phyloP scores from a whole-genome alignment of 2,888 invertebrate genomes.

The Hofmannophila pseudospretella region DNA sequence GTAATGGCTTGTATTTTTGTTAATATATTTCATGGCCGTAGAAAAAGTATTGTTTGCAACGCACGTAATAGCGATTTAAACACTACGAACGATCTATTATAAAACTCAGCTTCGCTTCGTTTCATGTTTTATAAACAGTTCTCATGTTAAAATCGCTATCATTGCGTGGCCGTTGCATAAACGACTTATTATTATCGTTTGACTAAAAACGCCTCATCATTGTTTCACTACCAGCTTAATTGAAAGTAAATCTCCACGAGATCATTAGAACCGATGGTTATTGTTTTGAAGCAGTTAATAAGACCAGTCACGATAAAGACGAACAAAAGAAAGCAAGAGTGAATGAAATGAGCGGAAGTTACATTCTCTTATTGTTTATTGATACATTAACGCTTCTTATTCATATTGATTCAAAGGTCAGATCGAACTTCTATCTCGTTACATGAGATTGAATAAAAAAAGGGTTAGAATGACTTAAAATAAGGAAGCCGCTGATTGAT shows the following conservation, averaged over 20 bases:
- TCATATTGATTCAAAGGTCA: constrained; percentile 7
- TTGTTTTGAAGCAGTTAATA: constrained; percentile 35
- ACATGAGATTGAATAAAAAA: constrained; percentile 2
- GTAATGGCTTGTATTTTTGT: too few species aligned
- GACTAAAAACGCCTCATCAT: constrained; percentile 24
- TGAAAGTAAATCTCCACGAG: constrained; percentile 39
- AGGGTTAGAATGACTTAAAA: constrained; percentile 6
- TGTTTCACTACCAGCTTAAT: constrained; percentile 23
- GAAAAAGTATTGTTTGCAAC: too few species aligned
- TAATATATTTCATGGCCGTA: too few species aligned
- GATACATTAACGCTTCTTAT: constrained; percentile 14
- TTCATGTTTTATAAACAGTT: too few species aligned
- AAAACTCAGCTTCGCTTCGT: too few species aligned
- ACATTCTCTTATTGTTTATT: constrained; percentile 20
- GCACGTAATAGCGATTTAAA: too few species aligned
- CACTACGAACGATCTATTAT: too few species aligned
- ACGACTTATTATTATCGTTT: too few species aligned
- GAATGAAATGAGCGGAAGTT: constrained; percentile 20
- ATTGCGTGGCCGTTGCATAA: too few species aligned
- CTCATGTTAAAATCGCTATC: too few species aligned
- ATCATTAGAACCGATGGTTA: constrained; percentile 24
- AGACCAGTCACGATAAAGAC: constrained; percentile 33
- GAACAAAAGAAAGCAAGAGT: constrained; percentile 31
- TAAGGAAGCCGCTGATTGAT: constrained; percentile 29
- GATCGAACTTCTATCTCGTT: not conserved